These are phyloP conservation scores for Drosophila hydei DNA, from an alignment of 1,140 invertebrate genomes.

Conservation along the genomic window DNA sequence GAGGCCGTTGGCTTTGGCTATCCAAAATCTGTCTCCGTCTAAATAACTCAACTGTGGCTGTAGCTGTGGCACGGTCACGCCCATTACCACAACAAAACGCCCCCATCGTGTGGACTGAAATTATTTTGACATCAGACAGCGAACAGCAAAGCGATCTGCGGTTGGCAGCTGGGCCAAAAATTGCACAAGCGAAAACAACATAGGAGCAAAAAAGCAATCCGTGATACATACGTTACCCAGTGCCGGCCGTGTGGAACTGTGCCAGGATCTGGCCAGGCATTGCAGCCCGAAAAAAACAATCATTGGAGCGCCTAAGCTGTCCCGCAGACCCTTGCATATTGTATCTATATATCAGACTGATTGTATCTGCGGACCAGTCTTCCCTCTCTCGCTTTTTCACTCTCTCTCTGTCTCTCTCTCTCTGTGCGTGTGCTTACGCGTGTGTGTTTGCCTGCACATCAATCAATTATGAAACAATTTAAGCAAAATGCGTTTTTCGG, in stretches of 20 bases:
- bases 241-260: not conserved
- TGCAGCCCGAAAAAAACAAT: conserved; percentile 28
- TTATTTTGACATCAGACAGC: conserved; percentile 72
- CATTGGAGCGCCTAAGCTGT: conserved; percentile 33
- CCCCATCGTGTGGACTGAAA: conserved; percentile 53
- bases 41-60: conserved; percentile 70
- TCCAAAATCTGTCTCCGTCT: conserved; percentile 78
- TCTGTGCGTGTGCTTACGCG: conserved; percentile 1
- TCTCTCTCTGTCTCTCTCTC: not conserved
- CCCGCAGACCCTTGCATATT: not conserved
- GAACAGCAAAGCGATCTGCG: conserved; percentile 49
- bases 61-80: not conserved
- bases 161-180: conserved; percentile 57
- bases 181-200: conserved; percentile 34
- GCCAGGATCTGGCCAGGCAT: not conserved
- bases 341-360: conserved; percentile 21
- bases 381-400: not conserved
- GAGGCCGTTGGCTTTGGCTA: conserved; percentile 34
- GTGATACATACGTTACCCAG: conserved; percentile 2
- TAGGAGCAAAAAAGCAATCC: not conserved
- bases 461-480: conserved; percentile 82
- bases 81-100: not conserved
- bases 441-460: conserved; percentile 49
- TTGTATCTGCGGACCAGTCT: conserved; percentile 22
- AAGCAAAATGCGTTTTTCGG: conserved; percentile 57